phyloP scores from a whole-genome alignment of 2,888 invertebrate genomes.

The Petrophora chlorosata region DNA sequence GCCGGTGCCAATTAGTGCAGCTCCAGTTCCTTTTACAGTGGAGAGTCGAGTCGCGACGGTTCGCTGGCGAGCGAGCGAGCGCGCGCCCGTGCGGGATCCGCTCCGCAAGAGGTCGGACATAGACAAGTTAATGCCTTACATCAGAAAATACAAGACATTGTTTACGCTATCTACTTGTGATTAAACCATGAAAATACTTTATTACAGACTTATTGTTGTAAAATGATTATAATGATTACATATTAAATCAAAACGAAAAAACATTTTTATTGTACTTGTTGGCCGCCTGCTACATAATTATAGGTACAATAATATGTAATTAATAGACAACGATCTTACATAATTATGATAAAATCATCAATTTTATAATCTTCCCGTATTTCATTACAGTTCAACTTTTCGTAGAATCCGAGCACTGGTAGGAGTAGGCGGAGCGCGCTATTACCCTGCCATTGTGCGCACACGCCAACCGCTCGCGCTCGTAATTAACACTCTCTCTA shows the following conservation, averaged over 20 bases:
- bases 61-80: constrained; percentile 55
- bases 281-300: background rate
- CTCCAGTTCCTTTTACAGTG: constrained; percentile 78
- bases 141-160: background rate
- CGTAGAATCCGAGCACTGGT: constrained; percentile 6
- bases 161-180: too few relatives aligned
- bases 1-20: constrained; percentile 81
- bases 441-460: constrained; percentile 19
- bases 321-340: background rate
- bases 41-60: constrained; percentile 70
- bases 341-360: too few relatives aligned
- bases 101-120: constrained; percentile 14
- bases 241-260: too few relatives aligned
- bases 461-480: constrained; percentile 27
- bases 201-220: too few relatives aligned
- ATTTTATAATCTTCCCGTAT: too few relatives aligned
- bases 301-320: background rate
- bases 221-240: too few relatives aligned
- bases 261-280: background rate
- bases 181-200: too few relatives aligned
- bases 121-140: constrained; percentile 20
- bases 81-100: constrained; percentile 35
- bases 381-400: constrained; percentile 1
- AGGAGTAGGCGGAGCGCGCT: constrained; percentile 22
- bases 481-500: constrained; percentile 70